Base-by-base conservation (phyloP, 2,113 vertebrate species). In the Brachyhypopomus gauderio region DNA sequence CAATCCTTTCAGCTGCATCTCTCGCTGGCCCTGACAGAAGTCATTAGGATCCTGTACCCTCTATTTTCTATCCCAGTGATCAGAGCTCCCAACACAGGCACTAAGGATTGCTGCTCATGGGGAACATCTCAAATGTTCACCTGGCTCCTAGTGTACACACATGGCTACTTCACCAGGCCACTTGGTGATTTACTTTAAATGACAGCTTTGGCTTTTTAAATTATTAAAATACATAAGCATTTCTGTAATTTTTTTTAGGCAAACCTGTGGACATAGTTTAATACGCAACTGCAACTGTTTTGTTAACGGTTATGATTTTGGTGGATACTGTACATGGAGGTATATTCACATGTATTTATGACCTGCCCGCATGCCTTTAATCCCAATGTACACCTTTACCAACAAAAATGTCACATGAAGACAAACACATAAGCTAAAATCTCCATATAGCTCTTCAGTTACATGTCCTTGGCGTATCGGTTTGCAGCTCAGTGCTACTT, bases 401-500 rank as follows among this genome's bases (percentile, higher is more conserved):
- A 17, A 64, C 30, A 41, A 48, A 25, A 45, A 30, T 74, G n/a
- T 63, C 5, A 72, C 60, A 30, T 63, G 22, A 52, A n/a, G 8
- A 70, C 56, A 80, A 52, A 82, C 60, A 41, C 60, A 75, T 9
- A 67, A 25, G 19, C 19, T n/a, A 5, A 77, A 23, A 16, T n/a
- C 30, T 56, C 6, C 73, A 80, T 59, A 17, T 34, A 41, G 58
- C 30, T 59, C 78, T 81, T 77, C 19, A 34, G 70, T 66, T 81
- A 73, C 66, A 34, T 36, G 58, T 80, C 52, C 45, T 55, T 63
- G 41, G 75, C 71, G 76, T 41, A 67, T 84, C 80, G 38, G 83
- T 84, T 84, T 87, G 82, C 67, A 80, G 45, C 0, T 7, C 77
- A 34, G 85, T 69, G 75, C 72, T 81, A 70, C 72, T 71, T 88